Evolutionary conservation across 2,797 vertebrate species (phyloP).

Genomic region (Merluccius polli): DNA sequence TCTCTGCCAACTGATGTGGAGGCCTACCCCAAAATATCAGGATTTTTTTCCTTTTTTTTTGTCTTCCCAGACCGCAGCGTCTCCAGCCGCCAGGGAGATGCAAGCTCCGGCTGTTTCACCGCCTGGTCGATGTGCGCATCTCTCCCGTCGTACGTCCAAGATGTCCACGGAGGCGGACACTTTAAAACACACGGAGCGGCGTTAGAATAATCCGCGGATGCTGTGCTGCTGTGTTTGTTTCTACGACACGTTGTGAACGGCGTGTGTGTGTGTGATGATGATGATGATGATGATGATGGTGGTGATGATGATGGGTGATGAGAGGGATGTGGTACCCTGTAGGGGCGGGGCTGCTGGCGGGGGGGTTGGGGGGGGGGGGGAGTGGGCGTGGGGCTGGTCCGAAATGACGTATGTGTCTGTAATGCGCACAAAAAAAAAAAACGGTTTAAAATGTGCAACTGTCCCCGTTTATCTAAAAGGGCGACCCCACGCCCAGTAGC

Average conservation of each 20-base stretch:
- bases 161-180: not conserved
- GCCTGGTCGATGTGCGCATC: constrained; percentile 7
- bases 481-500: not conserved
- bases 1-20: constrained; percentile 12
- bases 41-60: too few species aligned
- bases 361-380: too few species aligned
- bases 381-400: not conserved
- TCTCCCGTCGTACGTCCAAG: not conserved
- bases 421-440: not conserved
- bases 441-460: not conserved
- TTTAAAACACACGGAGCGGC: not conserved
- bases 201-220: not conserved
- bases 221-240: too few species aligned
- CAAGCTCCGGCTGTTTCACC: constrained; percentile 18
- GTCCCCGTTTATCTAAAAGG: not conserved
- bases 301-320: not conserved
- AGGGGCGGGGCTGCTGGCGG: too few species aligned
- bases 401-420: not conserved
- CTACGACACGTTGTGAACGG: not conserved
- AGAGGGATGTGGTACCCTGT: not conserved
- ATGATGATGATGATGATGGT: not conserved
- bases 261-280: not conserved
- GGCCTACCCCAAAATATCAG: not conserved
- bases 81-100: not conserved
- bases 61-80: not conserved